These are phyloP conservation scores for Podabrus alpinus DNA, from an alignment of 2,888 invertebrate species.

Conservation along the genomic window DNA sequence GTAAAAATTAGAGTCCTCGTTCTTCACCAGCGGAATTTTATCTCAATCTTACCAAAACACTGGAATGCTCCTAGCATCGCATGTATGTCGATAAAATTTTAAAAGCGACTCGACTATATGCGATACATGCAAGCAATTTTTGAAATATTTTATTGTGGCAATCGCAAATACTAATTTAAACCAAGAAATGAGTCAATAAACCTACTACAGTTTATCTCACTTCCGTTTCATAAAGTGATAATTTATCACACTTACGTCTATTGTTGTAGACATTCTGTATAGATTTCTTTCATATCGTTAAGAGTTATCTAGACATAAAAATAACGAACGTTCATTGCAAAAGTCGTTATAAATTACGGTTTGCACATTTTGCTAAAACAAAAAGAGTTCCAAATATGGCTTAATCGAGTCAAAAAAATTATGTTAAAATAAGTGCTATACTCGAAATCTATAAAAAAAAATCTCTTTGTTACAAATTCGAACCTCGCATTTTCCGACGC, in stretches of 20 bases:
- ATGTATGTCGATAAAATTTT: not conserved
- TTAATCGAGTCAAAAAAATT: not conserved
- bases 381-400: not conserved
- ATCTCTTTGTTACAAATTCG: not conserved
- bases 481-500: not conserved
- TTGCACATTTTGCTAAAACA: not conserved
- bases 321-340: not conserved
- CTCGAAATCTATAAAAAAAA: too few species aligned
- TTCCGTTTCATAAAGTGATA: slow-evolving; percentile 29
- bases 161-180: not conserved
- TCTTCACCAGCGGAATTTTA: not conserved
- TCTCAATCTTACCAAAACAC: not conserved
- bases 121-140: not conserved
- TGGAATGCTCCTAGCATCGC: not conserved
- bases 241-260: slow-evolving; percentile 35
- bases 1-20: not conserved
- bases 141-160: not conserved
- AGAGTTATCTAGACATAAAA: not conserved
- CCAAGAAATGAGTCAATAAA: not conserved
- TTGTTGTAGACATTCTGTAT: slow-evolving; percentile 36
- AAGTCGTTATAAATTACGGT: not conserved
- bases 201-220: not conserved
- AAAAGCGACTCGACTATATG: not conserved
- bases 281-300: slow-evolving; percentile 12
- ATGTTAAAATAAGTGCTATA: not conserved